phyloP scores from a whole-genome alignment of 2,797 vertebrate genomes.

The Oryzias dopingdopingensis region DNA sequence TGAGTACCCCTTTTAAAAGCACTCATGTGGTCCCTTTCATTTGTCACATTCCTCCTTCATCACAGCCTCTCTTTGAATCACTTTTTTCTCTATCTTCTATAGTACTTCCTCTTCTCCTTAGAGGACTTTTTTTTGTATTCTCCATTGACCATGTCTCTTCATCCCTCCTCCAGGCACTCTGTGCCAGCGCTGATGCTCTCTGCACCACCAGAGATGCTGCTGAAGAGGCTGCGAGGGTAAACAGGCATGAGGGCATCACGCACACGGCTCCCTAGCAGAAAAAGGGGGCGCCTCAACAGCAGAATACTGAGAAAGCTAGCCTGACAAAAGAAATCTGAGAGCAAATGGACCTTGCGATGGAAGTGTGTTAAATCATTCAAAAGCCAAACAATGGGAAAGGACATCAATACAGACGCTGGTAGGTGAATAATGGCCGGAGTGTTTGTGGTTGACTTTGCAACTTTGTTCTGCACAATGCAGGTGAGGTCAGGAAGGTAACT shows the following conservation, averaged over 20 bases:
- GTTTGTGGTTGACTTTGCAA: slow-evolving; percentile 25
- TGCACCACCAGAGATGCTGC: slow-evolving; percentile 46
- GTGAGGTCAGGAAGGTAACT: slow-evolving; percentile 14
- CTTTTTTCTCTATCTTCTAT: slow-evolving; percentile 20
- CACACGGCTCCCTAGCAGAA: slow-evolving; percentile 32
- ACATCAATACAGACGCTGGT: slow-evolving; percentile 30
- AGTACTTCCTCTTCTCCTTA: slow-evolving; percentile 17
- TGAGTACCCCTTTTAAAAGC: slow-evolving; percentile 13
- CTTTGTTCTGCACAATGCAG: slow-evolving; percentile 12
- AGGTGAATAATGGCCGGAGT: slow-evolving; percentile 7
- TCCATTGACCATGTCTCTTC: slow-evolving; percentile 35
- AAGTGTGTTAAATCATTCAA: slow-evolving; percentile 59
- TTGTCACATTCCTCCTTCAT: slow-evolving; percentile 39
- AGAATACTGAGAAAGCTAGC: slow-evolving; percentile 52
- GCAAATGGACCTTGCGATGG: slow-evolving; percentile 58
- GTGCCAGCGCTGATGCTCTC: slow-evolving; percentile 41
- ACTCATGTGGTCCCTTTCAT: slow-evolving; percentile 33
- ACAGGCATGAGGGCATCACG: slow-evolving; percentile 55
- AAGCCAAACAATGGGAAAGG: slow-evolving; percentile 39
- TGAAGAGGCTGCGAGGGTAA: slow-evolving; percentile 60
- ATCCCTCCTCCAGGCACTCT: slow-evolving; percentile 42
- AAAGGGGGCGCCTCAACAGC: slow-evolving; percentile 28
- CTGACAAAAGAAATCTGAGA: slow-evolving; percentile 54
- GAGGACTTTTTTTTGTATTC: slow-evolving; percentile 42
- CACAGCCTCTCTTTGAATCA: slow-evolving; percentile 29